phyloP scores from a whole-genome alignment of 1,140 invertebrate species.

The Drosophila malerkotliana region DNA sequence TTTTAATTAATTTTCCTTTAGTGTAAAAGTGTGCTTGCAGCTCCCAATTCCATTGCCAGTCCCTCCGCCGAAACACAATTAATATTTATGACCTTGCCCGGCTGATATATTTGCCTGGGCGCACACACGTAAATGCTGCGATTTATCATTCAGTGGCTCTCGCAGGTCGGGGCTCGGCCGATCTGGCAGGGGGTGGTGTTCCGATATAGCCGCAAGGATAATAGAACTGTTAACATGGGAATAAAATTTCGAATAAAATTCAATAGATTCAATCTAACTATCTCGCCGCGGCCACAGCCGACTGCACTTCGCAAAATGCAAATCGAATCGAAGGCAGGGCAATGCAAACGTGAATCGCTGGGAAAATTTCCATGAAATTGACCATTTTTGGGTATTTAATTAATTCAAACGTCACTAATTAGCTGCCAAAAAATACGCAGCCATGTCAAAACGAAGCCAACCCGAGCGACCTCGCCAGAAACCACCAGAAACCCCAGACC shows the following conservation, averaged over 20 bases:
- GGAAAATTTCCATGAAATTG: constrained; percentile 57
- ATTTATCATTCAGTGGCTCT: constrained; percentile 64
- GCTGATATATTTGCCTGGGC: constrained; percentile 80
- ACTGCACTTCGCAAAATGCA: constrained; percentile 12
- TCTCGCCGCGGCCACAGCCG: constrained; percentile 21
- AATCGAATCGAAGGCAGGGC: constrained; percentile 17
- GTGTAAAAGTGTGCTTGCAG: constrained; percentile 21
- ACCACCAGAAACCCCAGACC: constrained; percentile 27
- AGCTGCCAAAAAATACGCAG: constrained; percentile 68
- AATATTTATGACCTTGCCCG: constrained; percentile 81
- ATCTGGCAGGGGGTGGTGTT: background rate
- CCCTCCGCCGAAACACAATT: constrained; percentile 67
- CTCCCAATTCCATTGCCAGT: constrained; percentile 15
- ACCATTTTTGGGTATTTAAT: constrained; percentile 47
- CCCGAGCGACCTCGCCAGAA: constrained; percentile 23
- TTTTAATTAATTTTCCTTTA: constrained; percentile 10
- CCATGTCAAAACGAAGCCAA: constrained; percentile 59
- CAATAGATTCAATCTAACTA: constrained; percentile 49
- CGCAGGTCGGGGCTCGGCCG: constrained; percentile 1
- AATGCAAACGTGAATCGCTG: constrained; percentile 28
- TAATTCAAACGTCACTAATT: constrained; percentile 77
- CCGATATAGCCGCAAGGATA: constrained; percentile 75
- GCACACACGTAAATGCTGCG: constrained; percentile 78
- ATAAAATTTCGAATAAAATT: constrained; percentile 75
- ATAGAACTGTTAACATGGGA: constrained; percentile 81